Conservation (phyloP, 2,888 invertebrate genomes). For the Mylabris sibirica region DNA sequence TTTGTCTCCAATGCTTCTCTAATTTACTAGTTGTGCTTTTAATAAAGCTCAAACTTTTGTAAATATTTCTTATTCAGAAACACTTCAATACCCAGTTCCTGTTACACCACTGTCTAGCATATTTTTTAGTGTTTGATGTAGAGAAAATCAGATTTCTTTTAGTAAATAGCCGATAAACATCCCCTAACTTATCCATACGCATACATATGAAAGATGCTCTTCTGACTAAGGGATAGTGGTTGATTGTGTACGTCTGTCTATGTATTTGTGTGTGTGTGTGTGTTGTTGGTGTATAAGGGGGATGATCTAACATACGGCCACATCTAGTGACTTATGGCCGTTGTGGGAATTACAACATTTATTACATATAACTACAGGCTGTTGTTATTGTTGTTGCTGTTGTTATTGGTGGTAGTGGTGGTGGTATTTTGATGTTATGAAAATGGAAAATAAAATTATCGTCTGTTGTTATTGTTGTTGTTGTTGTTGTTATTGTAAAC, state of each 20-base stretch:
- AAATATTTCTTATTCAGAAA: no score
- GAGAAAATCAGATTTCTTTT: background rate
- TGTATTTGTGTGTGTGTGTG: background rate
- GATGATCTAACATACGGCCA: conserved; percentile 34
- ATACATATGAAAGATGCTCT: conserved; percentile 3
- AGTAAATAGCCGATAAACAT: background rate
- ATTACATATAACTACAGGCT: conserved; percentile 31
- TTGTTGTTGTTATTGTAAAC: background rate
- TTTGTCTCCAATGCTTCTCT: no score
- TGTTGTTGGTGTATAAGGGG: conserved; percentile 18
- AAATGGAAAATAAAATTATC: conserved; percentile 10
- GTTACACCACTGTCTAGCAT: no score
- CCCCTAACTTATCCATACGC: background rate
- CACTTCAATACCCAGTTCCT: no score
- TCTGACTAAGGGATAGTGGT: background rate
- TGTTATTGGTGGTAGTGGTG: background rate
- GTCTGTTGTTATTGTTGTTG: background rate
- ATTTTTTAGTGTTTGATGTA: no score
- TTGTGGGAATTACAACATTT: conserved; percentile 35
- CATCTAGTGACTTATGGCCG: conserved; percentile 32
- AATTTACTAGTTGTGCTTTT: no score
- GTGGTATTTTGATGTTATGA: background rate
- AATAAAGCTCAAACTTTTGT: no score
- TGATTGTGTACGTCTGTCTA: background rate
- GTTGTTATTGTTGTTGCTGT: conserved; percentile 25